Evolutionary conservation across 2,113 vertebrate species (phyloP).

Genomic region (Tetrax tetrax): DNA sequence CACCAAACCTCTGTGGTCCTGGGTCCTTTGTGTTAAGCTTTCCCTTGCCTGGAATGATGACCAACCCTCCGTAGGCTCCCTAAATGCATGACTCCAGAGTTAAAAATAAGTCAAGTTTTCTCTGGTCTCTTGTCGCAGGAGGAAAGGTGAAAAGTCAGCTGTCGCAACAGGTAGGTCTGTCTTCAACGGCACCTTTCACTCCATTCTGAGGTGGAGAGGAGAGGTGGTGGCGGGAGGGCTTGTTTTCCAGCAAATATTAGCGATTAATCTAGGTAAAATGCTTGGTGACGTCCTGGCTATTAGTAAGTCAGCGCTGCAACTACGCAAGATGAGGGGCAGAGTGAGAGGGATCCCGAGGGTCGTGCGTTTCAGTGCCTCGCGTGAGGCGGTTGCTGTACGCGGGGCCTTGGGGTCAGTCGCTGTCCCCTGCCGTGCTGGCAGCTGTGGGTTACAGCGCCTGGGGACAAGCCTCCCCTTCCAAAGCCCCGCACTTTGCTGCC

Average conservation of each 20-base stretch:
- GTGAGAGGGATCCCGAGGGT: background rate
- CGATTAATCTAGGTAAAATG: background rate
- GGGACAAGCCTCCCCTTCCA: background rate
- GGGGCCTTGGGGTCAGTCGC: background rate
- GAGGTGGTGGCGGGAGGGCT: too few species aligned
- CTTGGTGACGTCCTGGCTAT: background rate
- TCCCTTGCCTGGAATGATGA: background rate
- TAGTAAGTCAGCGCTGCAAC: background rate
- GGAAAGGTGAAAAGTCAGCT: background rate
- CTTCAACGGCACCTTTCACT: background rate
- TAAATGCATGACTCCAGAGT: background rate
- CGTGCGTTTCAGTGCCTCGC: rapidly evolving
- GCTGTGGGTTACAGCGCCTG: background rate
- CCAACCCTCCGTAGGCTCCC: background rate
- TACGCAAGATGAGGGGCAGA: background rate
- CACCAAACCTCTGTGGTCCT: background rate
- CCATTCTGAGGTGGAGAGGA: background rate
- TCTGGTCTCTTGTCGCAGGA: background rate
- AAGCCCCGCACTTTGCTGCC: background rate
- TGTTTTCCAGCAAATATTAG: background rate
- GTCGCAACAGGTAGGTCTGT: background rate
- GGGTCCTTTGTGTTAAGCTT: background rate
- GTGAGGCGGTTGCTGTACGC: background rate
- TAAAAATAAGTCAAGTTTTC: background rate
- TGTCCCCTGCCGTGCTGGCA: rapidly evolving